phyloP scores from a whole-genome alignment of 2,888 invertebrate species.

The Drosophila limbata region DNA sequence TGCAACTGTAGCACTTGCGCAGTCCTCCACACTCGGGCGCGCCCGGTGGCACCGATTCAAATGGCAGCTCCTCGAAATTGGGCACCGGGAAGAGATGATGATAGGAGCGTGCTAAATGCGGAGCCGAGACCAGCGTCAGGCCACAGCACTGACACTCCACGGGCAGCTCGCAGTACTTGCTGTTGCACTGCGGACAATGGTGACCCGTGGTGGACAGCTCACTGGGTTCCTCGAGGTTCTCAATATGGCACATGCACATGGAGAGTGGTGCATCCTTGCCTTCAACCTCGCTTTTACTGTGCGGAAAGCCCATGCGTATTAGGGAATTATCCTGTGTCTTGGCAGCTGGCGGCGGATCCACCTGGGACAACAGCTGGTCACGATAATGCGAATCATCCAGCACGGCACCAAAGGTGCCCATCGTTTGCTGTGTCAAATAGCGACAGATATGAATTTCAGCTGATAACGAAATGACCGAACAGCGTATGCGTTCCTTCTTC shows the following conservation, averaged over 20 bases:
- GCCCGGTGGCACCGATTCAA: conserved; percentile 82
- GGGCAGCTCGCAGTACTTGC: conserved; percentile 99
- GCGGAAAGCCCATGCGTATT: conserved; percentile 98
- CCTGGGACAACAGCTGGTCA: conserved; percentile 88
- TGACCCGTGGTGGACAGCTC: conserved; percentile 92
- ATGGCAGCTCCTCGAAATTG: conserved; percentile 91
- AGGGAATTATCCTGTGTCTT: conserved; percentile 90
- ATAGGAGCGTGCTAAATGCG: conserved; percentile 98
- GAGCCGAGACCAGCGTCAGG: conserved; percentile 97
- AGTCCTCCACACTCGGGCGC: conserved; percentile 85
- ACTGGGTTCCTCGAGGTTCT: conserved; percentile 89
- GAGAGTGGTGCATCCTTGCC: conserved; percentile 90
- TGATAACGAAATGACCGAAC: conserved; percentile 97
- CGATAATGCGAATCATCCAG: conserved; percentile 92
- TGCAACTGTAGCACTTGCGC: conserved; percentile 90
- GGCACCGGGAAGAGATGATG: conserved; percentile 98
- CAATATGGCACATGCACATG: conserved; percentile 97
- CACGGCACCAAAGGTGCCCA: conserved; percentile 94
- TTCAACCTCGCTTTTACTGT: conserved; percentile 88
- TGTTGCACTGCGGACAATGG: conserved; percentile 97
- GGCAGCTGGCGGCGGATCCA: conserved; percentile 91
- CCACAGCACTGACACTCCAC: conserved; percentile 98
- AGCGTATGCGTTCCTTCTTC: conserved; percentile 93
- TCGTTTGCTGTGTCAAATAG: conserved; percentile 93
- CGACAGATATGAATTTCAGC: conserved; percentile 97